Evolutionary conservation across 2,888 invertebrate species (phyloP).

Genomic region (Hemithea aestivaria): DNA sequence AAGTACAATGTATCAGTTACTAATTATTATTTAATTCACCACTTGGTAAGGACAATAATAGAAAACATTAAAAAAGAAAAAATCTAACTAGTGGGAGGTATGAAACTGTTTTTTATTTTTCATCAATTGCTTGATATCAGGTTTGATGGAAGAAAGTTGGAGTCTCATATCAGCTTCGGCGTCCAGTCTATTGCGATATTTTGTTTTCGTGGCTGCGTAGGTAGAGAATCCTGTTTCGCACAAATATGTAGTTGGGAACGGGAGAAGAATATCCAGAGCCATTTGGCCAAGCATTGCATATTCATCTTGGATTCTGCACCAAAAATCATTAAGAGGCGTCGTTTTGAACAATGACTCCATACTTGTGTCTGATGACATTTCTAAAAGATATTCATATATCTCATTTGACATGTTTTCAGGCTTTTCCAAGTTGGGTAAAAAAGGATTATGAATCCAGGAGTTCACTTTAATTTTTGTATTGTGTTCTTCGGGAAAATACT

Average conservation of each 20-base stretch:
- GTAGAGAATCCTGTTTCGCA: slow-evolving; percentile 17
- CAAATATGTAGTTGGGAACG: neutral
- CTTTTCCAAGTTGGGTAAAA: slow-evolving; percentile 34
- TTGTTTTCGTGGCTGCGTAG: slow-evolving; percentile 13
- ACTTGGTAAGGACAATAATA: neutral
- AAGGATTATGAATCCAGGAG: slow-evolving; percentile 33
- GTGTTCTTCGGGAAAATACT: slow-evolving; percentile 30
- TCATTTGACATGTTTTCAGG: slow-evolving; percentile 32
- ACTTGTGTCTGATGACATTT: slow-evolving; percentile 36
- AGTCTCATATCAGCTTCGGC: slow-evolving; percentile 34
- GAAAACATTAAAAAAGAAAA: neutral
- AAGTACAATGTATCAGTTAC: slow-evolving; percentile 1
- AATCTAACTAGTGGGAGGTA: slow-evolving; percentile 10
- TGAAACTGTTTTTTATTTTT: slow-evolving; percentile 14
- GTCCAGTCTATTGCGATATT: slow-evolving; percentile 34
- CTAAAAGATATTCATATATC: slow-evolving; percentile 33
- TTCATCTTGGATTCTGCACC: slow-evolving; percentile 33
- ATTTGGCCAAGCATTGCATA: slow-evolving; percentile 32
- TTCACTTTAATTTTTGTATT: slow-evolving; percentile 34
- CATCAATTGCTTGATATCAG: slow-evolving; percentile 23
- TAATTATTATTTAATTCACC: neutral
- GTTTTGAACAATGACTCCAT: slow-evolving; percentile 35
- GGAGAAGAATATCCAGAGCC: slow-evolving; percentile 5
- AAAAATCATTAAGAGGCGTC: slow-evolving; percentile 35
- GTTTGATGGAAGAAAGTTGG: slow-evolving; percentile 30